Evolutionary conservation across 2,113 vertebrate genomes (phyloP).

Genomic region (Oophaga pumilio): DNA sequence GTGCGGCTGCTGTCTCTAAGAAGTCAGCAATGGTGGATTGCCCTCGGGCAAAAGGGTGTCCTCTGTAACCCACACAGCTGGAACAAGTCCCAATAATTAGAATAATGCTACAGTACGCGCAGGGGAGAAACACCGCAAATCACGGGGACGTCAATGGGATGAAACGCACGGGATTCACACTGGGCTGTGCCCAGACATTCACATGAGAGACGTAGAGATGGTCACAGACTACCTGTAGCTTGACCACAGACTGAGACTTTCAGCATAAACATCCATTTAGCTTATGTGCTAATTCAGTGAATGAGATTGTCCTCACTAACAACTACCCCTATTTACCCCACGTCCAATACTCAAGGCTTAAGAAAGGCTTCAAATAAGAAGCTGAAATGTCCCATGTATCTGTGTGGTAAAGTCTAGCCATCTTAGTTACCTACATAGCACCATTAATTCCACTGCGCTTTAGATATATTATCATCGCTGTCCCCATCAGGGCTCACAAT

Average conservation of each 20-base stretch:
- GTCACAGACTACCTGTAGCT: not conserved
- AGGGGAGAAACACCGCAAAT: constrained; percentile 9
- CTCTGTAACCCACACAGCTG: constrained; percentile 42
- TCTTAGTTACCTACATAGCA: too few species aligned
- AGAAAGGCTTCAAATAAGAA: too few species aligned
- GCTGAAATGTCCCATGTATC: too few species aligned
- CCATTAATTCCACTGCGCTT: too few species aligned
- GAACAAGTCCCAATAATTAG: constrained; percentile 51
- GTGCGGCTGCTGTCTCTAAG: constrained; percentile 45
- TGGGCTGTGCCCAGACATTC: not conserved
- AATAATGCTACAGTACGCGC: constrained; percentile 25
- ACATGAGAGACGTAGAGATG: not conserved
- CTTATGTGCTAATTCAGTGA: too few species aligned
- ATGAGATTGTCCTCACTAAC: too few species aligned
- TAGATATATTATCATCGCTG: too few species aligned
- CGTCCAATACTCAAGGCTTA: too few species aligned
- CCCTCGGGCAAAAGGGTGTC: constrained; percentile 41
- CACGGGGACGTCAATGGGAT: constrained; percentile 4
- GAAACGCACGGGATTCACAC: not conserved
- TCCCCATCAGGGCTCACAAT: too few species aligned
- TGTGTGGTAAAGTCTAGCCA: too few species aligned
- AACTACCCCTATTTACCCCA: too few species aligned
- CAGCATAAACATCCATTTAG: not conserved
- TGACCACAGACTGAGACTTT: not conserved
- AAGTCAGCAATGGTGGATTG: constrained; percentile 22